phyloP scores from a whole-genome alignment of 2,888 invertebrate genomes.

The Syritta pipiens region DNA sequence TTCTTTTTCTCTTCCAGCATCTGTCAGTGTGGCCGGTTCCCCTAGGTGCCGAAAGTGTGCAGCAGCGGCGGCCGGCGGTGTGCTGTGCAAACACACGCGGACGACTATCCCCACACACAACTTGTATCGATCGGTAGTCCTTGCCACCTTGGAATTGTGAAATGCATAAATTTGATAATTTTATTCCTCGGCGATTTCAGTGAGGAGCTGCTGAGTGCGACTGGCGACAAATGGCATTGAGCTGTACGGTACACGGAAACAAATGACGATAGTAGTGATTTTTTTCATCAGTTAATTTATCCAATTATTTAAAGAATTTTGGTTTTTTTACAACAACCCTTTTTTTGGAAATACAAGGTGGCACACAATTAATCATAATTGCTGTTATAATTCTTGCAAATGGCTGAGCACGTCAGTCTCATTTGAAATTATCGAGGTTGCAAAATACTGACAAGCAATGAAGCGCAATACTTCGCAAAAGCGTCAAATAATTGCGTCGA shows the following conservation, averaged over 20 bases:
- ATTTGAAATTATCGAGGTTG: too few species aligned
- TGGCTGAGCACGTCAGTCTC: too few species aligned
- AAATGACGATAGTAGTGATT: neutral
- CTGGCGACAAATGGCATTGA: conserved; percentile 49
- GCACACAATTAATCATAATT: too few species aligned
- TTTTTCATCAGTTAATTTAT: too few species aligned
- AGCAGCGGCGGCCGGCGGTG: conserved; percentile 7
- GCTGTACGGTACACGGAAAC: conserved; percentile 26
- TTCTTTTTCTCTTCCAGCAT: conserved; percentile 4
- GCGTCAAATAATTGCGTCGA: too few species aligned
- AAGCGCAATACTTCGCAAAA: too few species aligned
- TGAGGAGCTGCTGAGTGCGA: conserved; percentile 51
- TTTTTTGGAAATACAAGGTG: too few species aligned
- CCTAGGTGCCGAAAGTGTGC: conserved; percentile 30
- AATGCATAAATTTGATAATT: conserved; percentile 66
- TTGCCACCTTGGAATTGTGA: conserved; percentile 62
- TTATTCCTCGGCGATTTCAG: conserved; percentile 56
- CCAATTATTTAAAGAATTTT: too few species aligned
- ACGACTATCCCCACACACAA: conserved; percentile 22
- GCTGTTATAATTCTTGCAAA: too few species aligned
- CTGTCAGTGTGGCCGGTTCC: conserved; percentile 39
- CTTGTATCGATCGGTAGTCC: conserved; percentile 59
- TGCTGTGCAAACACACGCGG: conserved; percentile 2
- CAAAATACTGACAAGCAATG: too few species aligned
- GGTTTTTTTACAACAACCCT: too few species aligned